Percentiles rank a stretch among this genome's conserved stretches.
These are phyloP conservation scores for Drosophila diplacantha DNA, from an alignment of 2,888 invertebrate species.

Conservation along the genomic window DNA sequence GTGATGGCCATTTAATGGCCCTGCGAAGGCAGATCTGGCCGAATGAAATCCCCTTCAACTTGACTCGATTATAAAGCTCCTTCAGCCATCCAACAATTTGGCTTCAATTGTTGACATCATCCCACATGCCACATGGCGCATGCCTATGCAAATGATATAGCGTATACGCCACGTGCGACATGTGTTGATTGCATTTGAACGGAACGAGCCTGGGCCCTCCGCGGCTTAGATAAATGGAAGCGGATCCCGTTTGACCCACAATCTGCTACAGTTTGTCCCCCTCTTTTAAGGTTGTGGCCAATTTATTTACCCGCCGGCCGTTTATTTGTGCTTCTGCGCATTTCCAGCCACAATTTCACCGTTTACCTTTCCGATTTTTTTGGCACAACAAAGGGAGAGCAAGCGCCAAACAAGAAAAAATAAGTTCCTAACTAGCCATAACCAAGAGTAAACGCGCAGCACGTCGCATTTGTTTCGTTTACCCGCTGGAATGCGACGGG, in stretches of 20 bases:
- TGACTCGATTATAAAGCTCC: not conserved
- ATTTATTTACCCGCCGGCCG: slow-evolving; percentile 50
- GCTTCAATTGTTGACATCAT: slow-evolving; percentile 16
- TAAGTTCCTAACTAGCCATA: slow-evolving; percentile 22
- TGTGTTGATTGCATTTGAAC: slow-evolving; percentile 57
- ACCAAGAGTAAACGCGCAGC: slow-evolving; percentile 34
- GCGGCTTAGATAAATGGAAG: slow-evolving; percentile 19
- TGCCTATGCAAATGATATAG: slow-evolving; percentile 46
- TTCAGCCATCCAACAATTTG: not conserved
- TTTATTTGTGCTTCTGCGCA: slow-evolving; percentile 31
- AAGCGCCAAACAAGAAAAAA: not conserved
- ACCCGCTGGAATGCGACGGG: slow-evolving; percentile 16
- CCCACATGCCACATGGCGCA: not conserved
- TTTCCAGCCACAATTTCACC: slow-evolving; percentile 19
- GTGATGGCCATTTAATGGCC: slow-evolving; percentile 32
- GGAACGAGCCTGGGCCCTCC: not conserved
- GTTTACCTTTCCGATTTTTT: slow-evolving; percentile 9
- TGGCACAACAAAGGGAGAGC: slow-evolving; percentile 1
- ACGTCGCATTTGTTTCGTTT: slow-evolving; percentile 37
- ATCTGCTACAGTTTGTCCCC: slow-evolving; percentile 23
- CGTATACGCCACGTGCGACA: slow-evolving; percentile 60
- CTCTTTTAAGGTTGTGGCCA: slow-evolving; percentile 19
- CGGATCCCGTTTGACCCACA: slow-evolving; percentile 15
- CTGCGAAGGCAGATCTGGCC: not conserved
- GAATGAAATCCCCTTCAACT: not conserved